phyloP scores from a whole-genome alignment of 2,888 invertebrate genomes.

The Anoplius nigerrimus region DNA sequence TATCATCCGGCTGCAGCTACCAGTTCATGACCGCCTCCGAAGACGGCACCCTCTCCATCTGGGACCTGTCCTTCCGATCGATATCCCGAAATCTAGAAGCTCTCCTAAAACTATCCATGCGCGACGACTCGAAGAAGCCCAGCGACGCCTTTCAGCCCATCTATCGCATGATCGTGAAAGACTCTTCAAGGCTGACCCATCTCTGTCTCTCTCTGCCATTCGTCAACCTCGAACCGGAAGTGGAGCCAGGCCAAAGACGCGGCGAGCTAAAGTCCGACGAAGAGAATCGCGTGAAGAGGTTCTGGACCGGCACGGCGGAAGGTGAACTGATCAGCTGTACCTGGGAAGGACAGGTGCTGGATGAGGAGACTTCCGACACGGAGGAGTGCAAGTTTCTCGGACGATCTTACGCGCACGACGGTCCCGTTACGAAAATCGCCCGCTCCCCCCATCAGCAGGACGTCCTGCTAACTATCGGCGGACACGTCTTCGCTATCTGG shows the following conservation, averaged over 20 bases:
- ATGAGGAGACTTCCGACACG: constrained; percentile 79
- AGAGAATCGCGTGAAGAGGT: constrained; percentile 31
- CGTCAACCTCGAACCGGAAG: constrained; percentile 9
- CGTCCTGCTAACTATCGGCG: constrained; percentile 85
- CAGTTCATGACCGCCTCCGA: constrained; percentile 69
- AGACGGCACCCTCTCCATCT: constrained; percentile 67
- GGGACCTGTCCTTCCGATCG: constrained; percentile 69
- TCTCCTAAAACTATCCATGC: constrained; percentile 11
- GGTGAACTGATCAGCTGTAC: constrained; percentile 72
- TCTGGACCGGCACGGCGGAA: constrained; percentile 62
- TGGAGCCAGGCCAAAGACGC: not conserved
- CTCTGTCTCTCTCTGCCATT: constrained; percentile 51
- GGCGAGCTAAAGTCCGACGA: constrained; percentile 18
- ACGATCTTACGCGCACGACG: constrained; percentile 81
- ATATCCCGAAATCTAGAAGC: constrained; percentile 12
- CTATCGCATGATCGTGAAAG: constrained; percentile 38
- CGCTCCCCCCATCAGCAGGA: constrained; percentile 81
- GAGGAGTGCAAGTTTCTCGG: constrained; percentile 74
- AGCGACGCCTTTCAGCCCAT: constrained; percentile 41
- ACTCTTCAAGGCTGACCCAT: constrained; percentile 25
- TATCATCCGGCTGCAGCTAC: constrained; percentile 31
- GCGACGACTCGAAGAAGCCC: not conserved
- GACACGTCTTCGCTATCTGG: constrained; percentile 86
- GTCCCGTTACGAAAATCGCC: constrained; percentile 79
- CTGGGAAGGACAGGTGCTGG: constrained; percentile 83